Conservation (phyloP, 2,797 vertebrate species). For the Enteromius thamalakanensis region DNA sequence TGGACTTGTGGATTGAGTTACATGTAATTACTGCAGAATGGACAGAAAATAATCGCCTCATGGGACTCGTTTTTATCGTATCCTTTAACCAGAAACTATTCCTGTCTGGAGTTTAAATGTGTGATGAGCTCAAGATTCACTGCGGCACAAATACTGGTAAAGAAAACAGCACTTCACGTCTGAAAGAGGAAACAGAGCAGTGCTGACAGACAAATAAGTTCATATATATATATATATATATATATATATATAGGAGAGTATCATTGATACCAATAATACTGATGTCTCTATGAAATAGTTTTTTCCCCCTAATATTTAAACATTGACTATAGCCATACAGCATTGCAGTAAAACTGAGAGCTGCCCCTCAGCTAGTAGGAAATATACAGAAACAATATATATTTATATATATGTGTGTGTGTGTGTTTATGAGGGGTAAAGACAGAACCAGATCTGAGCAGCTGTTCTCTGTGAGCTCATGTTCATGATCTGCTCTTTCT, state of each 20-base stretch:
- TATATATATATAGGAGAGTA: too few relatives aligned
- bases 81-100: constrained; percentile 6
- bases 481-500: not conserved
- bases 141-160: not conserved
- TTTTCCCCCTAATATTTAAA: too few relatives aligned
- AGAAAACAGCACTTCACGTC: not conserved
- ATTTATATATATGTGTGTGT: too few relatives aligned
- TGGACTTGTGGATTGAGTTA: not conserved
- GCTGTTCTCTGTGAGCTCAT: constrained; percentile 55
- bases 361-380: too few relatives aligned
- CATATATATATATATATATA: not conserved
- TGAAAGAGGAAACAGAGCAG: not conserved
- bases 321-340: too few relatives aligned
- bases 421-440: not conserved
- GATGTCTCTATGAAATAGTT: too few relatives aligned
- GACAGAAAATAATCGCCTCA: not conserved
- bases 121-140: not conserved
- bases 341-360: too few relatives aligned
- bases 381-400: too few relatives aligned
- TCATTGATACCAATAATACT: too few relatives aligned
- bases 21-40: constrained; percentile 4
- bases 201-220: not conserved
- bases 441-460: constrained; percentile 63
- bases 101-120: not conserved
- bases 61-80: not conserved